Conservation (phyloP, 2,113 vertebrate genomes). For the Podarcis muralis region DNA sequence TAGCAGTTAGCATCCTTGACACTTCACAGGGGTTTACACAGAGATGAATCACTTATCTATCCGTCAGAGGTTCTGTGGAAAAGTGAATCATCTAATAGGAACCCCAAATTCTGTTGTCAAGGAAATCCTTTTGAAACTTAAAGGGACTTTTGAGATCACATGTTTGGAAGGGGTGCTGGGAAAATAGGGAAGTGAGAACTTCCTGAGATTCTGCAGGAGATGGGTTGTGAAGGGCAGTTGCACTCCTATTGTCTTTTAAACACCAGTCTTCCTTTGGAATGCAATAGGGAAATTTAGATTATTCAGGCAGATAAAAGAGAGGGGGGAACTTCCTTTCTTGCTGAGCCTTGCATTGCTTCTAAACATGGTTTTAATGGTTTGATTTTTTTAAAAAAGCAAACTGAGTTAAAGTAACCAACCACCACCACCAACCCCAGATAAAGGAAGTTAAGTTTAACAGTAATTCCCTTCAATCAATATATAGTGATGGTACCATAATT, state of each 20-base stretch:
- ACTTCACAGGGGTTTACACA: conserved; percentile 40
- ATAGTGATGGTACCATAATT: background rate
- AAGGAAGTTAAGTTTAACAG: background rate
- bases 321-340: background rate
- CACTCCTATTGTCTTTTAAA: background rate
- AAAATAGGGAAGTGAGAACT: background rate
- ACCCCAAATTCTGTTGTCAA: background rate
- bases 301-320: background rate
- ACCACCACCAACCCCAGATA: background rate
- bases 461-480: background rate
- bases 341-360: background rate
- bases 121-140: background rate
- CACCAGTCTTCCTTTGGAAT: too few species aligned
- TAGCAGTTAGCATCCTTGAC: conserved; percentile 65
- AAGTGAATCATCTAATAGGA: background rate
- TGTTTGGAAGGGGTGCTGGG: background rate
- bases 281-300: background rate
- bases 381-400: background rate
- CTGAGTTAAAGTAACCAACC: background rate
- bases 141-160: accelerated
- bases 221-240: background rate
- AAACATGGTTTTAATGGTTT: background rate
- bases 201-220: background rate
- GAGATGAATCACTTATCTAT: conserved; percentile 49
- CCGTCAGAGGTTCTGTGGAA: background rate